Evolutionary conservation across 2,888 invertebrate species (phyloP), one percentile per base, ranked within the genome.

Genomic region (Nasonovia ribisnigri): DNA sequence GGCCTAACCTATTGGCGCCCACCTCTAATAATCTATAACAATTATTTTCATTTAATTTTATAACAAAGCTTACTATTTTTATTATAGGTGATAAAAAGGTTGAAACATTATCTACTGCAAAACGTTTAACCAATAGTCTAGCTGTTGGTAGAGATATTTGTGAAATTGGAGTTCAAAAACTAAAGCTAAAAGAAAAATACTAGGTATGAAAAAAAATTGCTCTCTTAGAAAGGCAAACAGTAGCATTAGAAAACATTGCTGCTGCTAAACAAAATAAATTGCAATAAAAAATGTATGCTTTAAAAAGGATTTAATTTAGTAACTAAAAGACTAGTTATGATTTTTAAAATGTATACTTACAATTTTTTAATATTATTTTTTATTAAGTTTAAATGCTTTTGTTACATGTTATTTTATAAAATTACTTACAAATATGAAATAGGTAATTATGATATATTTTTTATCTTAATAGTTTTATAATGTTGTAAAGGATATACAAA

Each of bases 171-270:
- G 26, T 48, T 29, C 29, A 86, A 86, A 86, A 42, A 84, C 43
- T 84, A 20, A 84, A 84, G 43, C 24, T 84, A 43, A 84, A 84
- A 84, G 84, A 84, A 84, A 43, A 43, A 26, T 84, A 84, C 42
- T 84, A n/a, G n/a, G n/a, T n/a, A 84, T 84, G 84, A 84, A 26
- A 84, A 84, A 84, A 67, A 67, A 67, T n/a, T 67, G n/a, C n/a
- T 3, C 67, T 67, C n/a, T 67, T 67, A 67, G 67, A 67, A n/a
- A 67, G 67, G n/a, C 67, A 67, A 67, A 67, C 67, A n/a, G 67
- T 67, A 67, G 77, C 77, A 36, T 77, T 77, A n/a, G 77, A 77
- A 77, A 77, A 36, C 13, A 77, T 77, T 11, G 77, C 77, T n/a
- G 77, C 36, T 29, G n/a, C 77, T 77, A 77, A 36, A n/a, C 36